Base-by-base conservation (phyloP, 2,888 invertebrate species). In the Hydroisotoma schaefferi region DNA sequence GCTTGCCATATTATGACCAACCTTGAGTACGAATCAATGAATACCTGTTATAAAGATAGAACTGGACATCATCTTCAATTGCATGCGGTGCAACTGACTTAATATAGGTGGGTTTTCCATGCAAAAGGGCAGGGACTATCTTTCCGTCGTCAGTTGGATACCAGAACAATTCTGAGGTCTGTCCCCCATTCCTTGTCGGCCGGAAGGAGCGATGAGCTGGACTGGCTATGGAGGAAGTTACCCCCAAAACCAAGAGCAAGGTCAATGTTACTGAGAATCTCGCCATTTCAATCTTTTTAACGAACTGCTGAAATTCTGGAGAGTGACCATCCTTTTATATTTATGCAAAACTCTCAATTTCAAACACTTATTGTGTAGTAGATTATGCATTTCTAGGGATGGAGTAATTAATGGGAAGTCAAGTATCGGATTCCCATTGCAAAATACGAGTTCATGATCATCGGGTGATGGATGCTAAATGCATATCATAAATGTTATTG, bases 31-130 rank as follows among this genome's bases (percentile, higher is more conserved):
- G n/a, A n/a, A n/a, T n/a, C n/a, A n/a, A n/a, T n/a, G n/a, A n/a
- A n/a, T 65, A 70, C 70, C 44, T 49, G 20, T 65, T 64, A 47
- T 62, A 71, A 25, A 68, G 63, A 51, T 59, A 66, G 49, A 71
- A 72, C 3, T 59, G 46, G 20, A 72, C 63, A 28, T 71, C 65
- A 10, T 62, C 56, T 38, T 64, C 67, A 38, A 68, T 59, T 5
- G 65, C 69, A 23, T 55, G 52, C 6, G 25, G 25, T 8, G 46
- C 22, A 6, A 46, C 20, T 2, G 23, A 18, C 1, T 37, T 28
- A n/a, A n/a, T n/a, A n/a, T n/a, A n/a, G 18, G 47, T n/a, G 15
- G 65, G 64, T 18, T 59, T 43, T 28, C 69, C 67, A 49, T 67
- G 65, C 18, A 72, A 57, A 12, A 70, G 54, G 0, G 69, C 72